Percentiles rank a stretch among this genome's conserved stretches.
These are phyloP conservation scores for Antrozous pallidus DNA, from an alignment of 2,797 vertebrate genomes.

Conservation along the genomic window DNA sequence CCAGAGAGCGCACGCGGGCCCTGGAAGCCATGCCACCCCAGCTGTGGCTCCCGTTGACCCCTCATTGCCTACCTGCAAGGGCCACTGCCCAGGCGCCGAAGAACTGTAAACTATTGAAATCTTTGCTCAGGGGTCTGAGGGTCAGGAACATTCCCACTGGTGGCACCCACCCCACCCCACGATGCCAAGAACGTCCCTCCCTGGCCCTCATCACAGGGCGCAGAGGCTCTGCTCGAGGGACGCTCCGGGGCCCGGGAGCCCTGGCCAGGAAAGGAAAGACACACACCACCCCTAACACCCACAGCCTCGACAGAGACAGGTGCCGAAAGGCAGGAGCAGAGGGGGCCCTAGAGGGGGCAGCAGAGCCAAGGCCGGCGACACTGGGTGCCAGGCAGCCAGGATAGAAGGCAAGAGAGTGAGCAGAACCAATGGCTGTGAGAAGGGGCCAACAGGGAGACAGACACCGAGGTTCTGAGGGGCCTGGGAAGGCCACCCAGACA, in stretches of 20 bases:
- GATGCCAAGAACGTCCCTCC: background rate
- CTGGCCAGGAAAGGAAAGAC: background rate
- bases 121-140: no score
- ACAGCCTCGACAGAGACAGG: background rate
- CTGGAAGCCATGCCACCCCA: rapidly evolving
- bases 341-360: background rate
- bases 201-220: background rate
- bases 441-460: background rate
- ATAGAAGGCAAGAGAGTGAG: background rate
- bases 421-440: background rate
- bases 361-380: background rate
- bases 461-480: background rate
- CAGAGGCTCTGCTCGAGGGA: background rate
- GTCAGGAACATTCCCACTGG: background rate
- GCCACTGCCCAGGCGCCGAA: no score
- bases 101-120: rapidly evolving
- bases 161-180: rapidly evolving
- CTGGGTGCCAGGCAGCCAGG: background rate
- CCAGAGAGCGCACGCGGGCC: rapidly evolving
- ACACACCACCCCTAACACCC: no score
- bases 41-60: background rate
- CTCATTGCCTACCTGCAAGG: rapidly evolving
- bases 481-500: background rate
- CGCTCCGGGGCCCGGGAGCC: background rate
- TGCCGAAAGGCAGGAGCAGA: background rate